Percentiles rank a stretch among this genome's conserved stretches.
Conservation (phyloP, 1,140 invertebrate genomes). For the Halyomorpha halys region DNA sequence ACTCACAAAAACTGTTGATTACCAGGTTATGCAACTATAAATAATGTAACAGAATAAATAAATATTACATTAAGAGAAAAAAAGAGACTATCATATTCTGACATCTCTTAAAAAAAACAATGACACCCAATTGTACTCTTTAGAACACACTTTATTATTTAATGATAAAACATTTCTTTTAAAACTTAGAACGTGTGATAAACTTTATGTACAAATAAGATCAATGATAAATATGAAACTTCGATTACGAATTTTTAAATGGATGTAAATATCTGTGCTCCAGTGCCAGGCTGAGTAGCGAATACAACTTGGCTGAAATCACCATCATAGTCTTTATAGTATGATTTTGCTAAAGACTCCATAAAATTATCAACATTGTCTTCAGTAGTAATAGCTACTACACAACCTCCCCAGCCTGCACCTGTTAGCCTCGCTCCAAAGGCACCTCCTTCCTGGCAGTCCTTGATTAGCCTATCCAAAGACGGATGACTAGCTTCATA, state of each 20-base stretch:
- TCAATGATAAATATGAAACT: no score
- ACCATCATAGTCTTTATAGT: constrained; percentile 46
- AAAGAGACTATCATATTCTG: no score
- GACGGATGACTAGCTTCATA: constrained; percentile 92
- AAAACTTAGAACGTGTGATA: no score
- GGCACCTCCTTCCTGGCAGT: constrained; percentile 59
- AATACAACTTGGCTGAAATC: constrained; percentile 44
- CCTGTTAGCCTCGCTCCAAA: constrained; percentile 86
- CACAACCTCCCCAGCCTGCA: constrained; percentile 93
- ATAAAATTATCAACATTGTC: constrained; percentile 59
- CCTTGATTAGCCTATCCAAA: constrained; percentile 71
- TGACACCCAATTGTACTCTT: no score
- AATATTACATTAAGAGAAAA: no score
- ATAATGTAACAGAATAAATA: no score
- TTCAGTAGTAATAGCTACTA: constrained; percentile 69
- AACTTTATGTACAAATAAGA: no score
- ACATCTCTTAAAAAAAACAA: no score
- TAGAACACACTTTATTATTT: no score
- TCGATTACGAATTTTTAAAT: neutral
- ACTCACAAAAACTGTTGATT: no score
- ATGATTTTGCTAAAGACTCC: constrained; percentile 54
- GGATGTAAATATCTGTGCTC: constrained; percentile 38
- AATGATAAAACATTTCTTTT: no score
- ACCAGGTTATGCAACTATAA: no score
- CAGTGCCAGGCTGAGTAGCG: constrained; percentile 47